Base-by-base conservation (phyloP, 2,888 invertebrate species). In the Parnassius smintheus region DNA sequence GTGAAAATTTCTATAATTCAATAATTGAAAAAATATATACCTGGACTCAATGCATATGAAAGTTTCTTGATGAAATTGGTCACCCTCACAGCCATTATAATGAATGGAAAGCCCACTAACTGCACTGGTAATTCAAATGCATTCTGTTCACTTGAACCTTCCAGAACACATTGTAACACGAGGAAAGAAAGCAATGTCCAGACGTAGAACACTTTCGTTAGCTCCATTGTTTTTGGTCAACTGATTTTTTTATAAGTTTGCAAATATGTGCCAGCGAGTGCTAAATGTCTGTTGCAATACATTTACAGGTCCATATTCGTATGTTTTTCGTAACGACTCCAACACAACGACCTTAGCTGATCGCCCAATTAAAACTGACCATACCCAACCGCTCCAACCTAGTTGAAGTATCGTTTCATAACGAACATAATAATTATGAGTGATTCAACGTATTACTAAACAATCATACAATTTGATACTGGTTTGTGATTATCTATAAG, bases 11-110 rank as follows among this genome's bases (percentile, higher is more conserved):
- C 44, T 44, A 1, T 11, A 8, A 44, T 44, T 44, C 11, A 35
- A 7, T 35, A 35, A 35, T 35, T 35, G 1, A 7, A 35, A 49
- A 52, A 45, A 44, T 54, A 75, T 94, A 93, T 91, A 97, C 97
- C 94, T 88, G 97, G 96, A 88, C 93, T 96, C 59, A 97, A 83
- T 7, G 97, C 96, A 82, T 97, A 97, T 4, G 95, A 94, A 71
- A 97, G 87, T 83, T 96, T 96, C 86, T 96, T 96, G 60, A 96
- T 94, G 76, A 97, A 97, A 86, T 96, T 96, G 1, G 96, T 94
- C 63, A 97, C 80, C 73, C 95, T 92, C 56, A 97, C 97, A 11
- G 96, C 96, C 56, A 96, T 85, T 61, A 96, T 94, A 73, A 97
- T 96, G 66, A 96, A 94, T 3, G 97, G 97, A 80, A 97, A 97